Conservation (phyloP, 2,113 vertebrate species). For the Proterorhinus semilunaris region DNA sequence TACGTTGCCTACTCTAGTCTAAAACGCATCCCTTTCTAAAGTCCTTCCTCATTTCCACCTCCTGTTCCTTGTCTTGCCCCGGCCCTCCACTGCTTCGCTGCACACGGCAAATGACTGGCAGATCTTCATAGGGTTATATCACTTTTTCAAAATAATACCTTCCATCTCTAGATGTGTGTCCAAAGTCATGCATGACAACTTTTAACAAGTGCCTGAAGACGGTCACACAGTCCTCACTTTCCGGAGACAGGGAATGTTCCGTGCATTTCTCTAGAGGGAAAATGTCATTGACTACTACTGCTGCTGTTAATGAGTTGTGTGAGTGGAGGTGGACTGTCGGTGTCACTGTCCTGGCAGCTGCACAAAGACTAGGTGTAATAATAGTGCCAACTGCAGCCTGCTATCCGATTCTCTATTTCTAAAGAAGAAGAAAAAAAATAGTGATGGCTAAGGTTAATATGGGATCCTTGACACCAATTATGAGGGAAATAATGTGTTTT, state of each 20-base stretch:
- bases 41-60: not conserved
- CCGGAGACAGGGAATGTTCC: conserved; percentile 13
- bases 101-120: not conserved
- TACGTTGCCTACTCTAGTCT: no score
- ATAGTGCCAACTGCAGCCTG: not conserved
- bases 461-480: not conserved
- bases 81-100: not conserved
- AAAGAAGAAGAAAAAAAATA: not conserved
- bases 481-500: not conserved
- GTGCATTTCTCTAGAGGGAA: conserved; percentile 10
- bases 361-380: conserved; percentile 31
- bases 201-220: conserved; percentile 42
- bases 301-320: conserved; percentile 51
- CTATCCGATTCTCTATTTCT: conserved; percentile 2
- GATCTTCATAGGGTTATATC: not conserved
- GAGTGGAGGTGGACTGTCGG: conserved; percentile 44
- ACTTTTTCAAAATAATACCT: not conserved
- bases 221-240: conserved; percentile 16
- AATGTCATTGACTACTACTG: conserved; percentile 29
- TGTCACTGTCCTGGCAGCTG: conserved; percentile 35
- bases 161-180: conserved; percentile 11
- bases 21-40: no score
- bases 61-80: not conserved
- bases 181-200: conserved; percentile 29
- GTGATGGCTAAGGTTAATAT: not conserved